Evolutionary conservation across 1,140 invertebrate genomes (phyloP), one percentile per base, ranked within the genome.

Genomic region (Aplysia californica): DNA sequence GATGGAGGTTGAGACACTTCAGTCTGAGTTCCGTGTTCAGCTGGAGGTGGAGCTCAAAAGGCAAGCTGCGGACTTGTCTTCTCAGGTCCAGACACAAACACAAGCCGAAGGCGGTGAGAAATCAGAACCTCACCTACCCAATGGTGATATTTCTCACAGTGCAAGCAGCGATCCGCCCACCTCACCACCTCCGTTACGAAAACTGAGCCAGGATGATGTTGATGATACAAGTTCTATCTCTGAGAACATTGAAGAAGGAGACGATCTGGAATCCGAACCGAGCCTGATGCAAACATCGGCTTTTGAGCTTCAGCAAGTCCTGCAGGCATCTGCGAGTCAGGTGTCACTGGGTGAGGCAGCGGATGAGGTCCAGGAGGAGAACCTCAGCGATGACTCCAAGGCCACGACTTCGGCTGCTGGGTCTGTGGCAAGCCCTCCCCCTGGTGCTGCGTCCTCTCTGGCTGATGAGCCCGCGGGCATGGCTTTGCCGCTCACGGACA

Each of bases 1-100:
- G 61, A 64, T 81, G 41, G 85, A 85, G 64, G 58, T 83, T 1
- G 80, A 79, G 61, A 79, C 79, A n/a, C 29, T 86, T 20, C 83
- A 86, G 77, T 80, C 83, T n/a, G 83, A 86, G 72, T 83, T 80
- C 76, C 78, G 75, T 75, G 78, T 84, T 39, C 83, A 86, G 72
- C 68, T 86, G 55, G 83, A 84, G 20, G 71, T 86, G 36, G 84
- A 86, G 69, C 72, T 84, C 23, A 84, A 82, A 74, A 71, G 80
- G 26, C 80, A 82, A 44, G 83, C 84, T 20, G 80, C 83, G 29
- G 15, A 10, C 6, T n/a, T 31, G 64, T 6, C 29, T 10, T 36
- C 21, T 10, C 36, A 35, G 21, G 2, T 26, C 15, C n/a, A 71
- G 33, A 39, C 36, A 23, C 35, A 2, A n/a, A 31, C 26, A 69